phyloP scores from a whole-genome alignment of 2,113 vertebrate species.

The Neotragus moschatus region DNA sequence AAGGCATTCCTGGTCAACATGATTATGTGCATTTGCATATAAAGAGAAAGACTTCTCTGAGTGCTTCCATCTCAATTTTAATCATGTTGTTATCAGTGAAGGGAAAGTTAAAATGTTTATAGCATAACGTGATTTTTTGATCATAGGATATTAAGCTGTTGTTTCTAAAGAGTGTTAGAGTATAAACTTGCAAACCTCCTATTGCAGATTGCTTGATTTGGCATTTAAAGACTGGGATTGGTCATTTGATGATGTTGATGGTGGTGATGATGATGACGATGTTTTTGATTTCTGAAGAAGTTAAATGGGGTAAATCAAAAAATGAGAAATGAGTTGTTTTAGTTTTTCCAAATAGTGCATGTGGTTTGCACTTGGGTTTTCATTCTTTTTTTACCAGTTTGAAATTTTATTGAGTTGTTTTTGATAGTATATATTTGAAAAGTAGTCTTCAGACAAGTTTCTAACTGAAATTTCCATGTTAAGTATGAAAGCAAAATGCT shows the following conservation, averaged over 20 bases:
- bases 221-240: constrained; percentile 96
- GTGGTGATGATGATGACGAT: constrained; percentile 92
- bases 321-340: constrained; percentile 74
- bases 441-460: constrained; percentile 49
- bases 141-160: constrained; percentile 16
- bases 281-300: constrained; percentile 95
- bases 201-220: constrained; percentile 93
- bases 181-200: constrained; percentile 83
- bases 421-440: constrained; percentile 40
- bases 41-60: neutral
- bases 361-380: constrained; percentile 77
- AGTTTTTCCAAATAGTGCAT: constrained; percentile 79
- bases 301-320: constrained; percentile 84
- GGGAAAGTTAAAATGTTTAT: neutral
- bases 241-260: constrained; percentile 94
- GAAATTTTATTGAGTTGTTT: constrained; percentile 19
- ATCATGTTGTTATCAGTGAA: neutral
- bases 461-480: constrained; percentile 47
- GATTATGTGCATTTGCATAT: neutral
- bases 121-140: neutral
- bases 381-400: neutral
- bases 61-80: neutral
- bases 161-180: neutral
- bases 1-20: neutral
- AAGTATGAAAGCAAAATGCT: constrained; percentile 58